A percentile compares a stretch with the other conserved stretches of the same genome.
These are phyloP conservation scores for Pelagia noctiluca DNA, from an alignment of 30 jellyfish, hydroid and myxozoan species.

Conservation along the genomic window DNA sequence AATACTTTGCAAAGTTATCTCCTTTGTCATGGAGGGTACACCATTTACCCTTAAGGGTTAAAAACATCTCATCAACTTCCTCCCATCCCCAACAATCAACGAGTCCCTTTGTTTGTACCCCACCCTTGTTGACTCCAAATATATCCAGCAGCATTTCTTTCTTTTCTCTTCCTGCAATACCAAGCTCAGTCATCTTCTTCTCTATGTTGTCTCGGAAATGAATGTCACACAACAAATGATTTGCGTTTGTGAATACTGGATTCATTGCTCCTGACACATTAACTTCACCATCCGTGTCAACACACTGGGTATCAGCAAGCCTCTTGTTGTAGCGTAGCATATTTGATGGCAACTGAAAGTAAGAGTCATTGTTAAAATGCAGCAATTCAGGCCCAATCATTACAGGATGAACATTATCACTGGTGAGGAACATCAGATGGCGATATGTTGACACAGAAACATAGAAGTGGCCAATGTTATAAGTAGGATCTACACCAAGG, in stretches of 20 bases:
- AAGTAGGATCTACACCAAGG: constrained; percentile 41
- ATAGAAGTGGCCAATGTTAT: constrained; percentile 29
- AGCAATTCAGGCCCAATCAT: constrained; percentile 37
- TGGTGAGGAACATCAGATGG: constrained; percentile 10
- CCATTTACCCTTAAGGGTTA: too few relatives aligned
- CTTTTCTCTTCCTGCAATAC: background rate
- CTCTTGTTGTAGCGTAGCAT: background rate
- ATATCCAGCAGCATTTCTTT: constrained; percentile 8
- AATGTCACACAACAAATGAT: constrained; percentile 49
- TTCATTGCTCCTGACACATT: constrained; percentile 41
- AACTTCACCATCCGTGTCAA: constrained; percentile 44
- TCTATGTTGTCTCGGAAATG: constrained; percentile 50
- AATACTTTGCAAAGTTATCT: constrained; percentile 10
- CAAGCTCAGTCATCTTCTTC: constrained; percentile 23
- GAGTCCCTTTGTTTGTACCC: constrained; percentile 16
- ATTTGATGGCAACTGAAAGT: constrained; percentile 31
- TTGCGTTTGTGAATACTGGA: constrained; percentile 37
- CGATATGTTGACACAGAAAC: constrained; percentile 17
- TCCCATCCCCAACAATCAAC: constrained; percentile 15
- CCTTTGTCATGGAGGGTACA: too few relatives aligned
- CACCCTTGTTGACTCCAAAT: constrained; percentile 36
- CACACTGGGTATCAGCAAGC: background rate
- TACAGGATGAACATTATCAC: constrained; percentile 10
- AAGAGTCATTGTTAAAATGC: constrained; percentile 24
- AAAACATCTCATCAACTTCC: too few relatives aligned